Base-by-base conservation (phyloP, 2,888 invertebrate species). In the Drosophila pegasa region DNA sequence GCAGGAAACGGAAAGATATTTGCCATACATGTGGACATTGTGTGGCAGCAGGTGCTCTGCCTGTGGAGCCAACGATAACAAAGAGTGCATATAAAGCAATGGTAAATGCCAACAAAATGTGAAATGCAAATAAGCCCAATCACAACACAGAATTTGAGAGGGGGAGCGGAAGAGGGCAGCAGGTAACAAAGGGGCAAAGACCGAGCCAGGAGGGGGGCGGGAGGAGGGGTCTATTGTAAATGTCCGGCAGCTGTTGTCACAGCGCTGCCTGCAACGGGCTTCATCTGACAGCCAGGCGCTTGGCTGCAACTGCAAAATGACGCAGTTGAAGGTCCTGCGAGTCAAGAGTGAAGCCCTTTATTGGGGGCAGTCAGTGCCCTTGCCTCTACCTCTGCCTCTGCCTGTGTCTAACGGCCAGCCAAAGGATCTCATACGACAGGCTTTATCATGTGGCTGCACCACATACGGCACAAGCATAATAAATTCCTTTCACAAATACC, bases 101-200 rank as follows among this genome's bases (percentile, higher is more conserved):
- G 56, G 54, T 60, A 68, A 61, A 64, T 50, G 65, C 54, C 77
- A 78, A 63, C 75, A 77, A 69, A 79, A 83, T 83, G 76, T 66
- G 61, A 84, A 77, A 82, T 88, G 87, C 84, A 87, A 87, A 88
- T 84, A 80, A 77, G 75, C 81, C 70, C 61, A 72, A 56, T 64
- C 63, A 64, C 68, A 64, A 40, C 38, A 22, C 20, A 29, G 20
- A 48, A 45, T 25, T 45, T 45, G 29, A 35, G 41, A 38, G 56
- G 43, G 37, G 27, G n/a, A 29, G 47, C 31, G 48, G 1, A 40
- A 38, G 25, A 27, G 27, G 5, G 7, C 10, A 9, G 35, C 8
- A 18, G 37, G 33, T 31, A 20, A 12, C 51, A 25, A 29, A 10
- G 12, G 16, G 9, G n/a, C 27, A n/a, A 18, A n/a, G 18, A 27